Evolutionary conservation across 2,797 vertebrate genomes (phyloP), one percentile per base, ranked within the genome.

Genomic region (Morelia viridis): DNA sequence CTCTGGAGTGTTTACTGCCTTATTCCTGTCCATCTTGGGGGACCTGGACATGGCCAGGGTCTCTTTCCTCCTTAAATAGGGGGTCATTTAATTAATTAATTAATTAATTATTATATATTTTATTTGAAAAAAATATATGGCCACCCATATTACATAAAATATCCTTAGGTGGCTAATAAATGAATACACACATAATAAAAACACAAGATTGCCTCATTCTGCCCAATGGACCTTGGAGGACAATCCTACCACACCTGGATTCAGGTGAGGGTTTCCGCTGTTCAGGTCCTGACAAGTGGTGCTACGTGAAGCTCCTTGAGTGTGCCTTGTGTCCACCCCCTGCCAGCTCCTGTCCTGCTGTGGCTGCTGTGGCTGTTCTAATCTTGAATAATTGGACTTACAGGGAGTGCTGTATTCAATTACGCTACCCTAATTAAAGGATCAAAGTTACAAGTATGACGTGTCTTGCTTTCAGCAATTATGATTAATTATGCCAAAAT

Each of bases 331-430:
- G 41, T 12, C 84, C 26, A 9, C 46, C 58, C 90, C 46, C 65
- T 57, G 92, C 68, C 56, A 41, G 92, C 26, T 80, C 57, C 88
- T 83, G 88, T 91, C 90, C 88, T 41, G 2, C 87, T 9, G 46
- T 26, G 62, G 64, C 89, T 92, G 50, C 35, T 91, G 35, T 46
- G 41, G 11, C 80, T 0, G 46, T 93, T 93, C 86, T 95, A 92
- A 96, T 96, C 96, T 93, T 93, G 76, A 94, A 90, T 97, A 97
- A 97, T 97, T 97, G 96, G 95, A 97, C 96, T 97, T 97, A 53
- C 93, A 60, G 94, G 85, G 88, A 94, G 93, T 4, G 87, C 96
- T 60, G 94, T 76, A 95, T 96, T 96, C 94, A 97, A 97, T 97
- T 97, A 97, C 94, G 15, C 93, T 11, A 88, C 93, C 91, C 94